Conservation (phyloP, 2,888 invertebrate species). For the Tupiocoris notatus region DNA sequence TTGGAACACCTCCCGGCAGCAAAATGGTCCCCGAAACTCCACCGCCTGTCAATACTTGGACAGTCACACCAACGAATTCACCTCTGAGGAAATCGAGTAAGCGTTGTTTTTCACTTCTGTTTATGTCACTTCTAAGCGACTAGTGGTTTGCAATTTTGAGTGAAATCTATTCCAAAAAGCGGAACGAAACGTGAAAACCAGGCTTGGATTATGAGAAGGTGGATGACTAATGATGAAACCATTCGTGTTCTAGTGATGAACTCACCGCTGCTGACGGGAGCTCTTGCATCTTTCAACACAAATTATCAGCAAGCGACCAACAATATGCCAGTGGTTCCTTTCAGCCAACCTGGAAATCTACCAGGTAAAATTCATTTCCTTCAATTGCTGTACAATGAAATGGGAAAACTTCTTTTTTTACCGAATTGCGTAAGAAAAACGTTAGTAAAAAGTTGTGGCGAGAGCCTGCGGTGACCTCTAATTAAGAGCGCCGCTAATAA, state of each 20-base stretch:
- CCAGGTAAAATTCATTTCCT: conserved; percentile 37
- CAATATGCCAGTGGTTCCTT: conserved; percentile 62
- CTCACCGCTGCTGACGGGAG: conserved; percentile 69
- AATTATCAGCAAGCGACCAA: conserved; percentile 61
- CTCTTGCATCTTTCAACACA: conserved; percentile 52
- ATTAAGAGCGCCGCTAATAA: too few relatives aligned
- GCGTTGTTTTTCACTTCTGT: background rate
- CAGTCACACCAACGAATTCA: conserved; percentile 72
- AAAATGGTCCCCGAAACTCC: conserved; percentile 64
- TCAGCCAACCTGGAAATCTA: conserved; percentile 54
- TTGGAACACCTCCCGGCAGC: conserved; percentile 79
- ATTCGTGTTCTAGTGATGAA: conserved; percentile 56
- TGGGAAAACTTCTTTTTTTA: too few relatives aligned
- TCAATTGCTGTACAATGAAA: too few relatives aligned
- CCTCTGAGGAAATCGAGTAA: conserved; percentile 67
- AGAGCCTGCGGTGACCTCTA: too few relatives aligned
- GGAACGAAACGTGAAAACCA: too few relatives aligned
- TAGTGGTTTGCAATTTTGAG: too few relatives aligned
- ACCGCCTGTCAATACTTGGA: conserved; percentile 77
- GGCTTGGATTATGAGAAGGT: too few relatives aligned
- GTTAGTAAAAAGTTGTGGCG: too few relatives aligned
- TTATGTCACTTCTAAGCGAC: too few relatives aligned
- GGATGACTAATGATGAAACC: background rate
- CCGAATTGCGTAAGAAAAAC: too few relatives aligned
- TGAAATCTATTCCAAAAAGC: too few relatives aligned